Evolutionary conservation across 2,888 invertebrate genomes (phyloP).

Genomic region (Eupithecia centaureata): DNA sequence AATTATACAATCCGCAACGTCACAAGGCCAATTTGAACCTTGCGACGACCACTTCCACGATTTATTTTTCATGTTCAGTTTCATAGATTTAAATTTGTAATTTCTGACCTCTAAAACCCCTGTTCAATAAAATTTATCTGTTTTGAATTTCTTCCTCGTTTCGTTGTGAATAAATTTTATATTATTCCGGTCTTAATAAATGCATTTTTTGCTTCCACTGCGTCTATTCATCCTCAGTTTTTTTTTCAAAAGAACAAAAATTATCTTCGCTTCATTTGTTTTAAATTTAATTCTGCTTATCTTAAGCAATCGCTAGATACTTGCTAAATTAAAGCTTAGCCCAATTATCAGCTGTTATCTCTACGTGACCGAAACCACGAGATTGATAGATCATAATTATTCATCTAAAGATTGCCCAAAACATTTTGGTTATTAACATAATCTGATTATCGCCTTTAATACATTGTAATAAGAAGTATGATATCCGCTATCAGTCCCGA

Average conservation of each 20-base stretch:
- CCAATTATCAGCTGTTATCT: constrained; percentile 59
- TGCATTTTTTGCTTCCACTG: background rate
- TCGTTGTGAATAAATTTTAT: background rate
- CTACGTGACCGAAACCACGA: constrained; percentile 64
- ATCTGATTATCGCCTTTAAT: constrained; percentile 29
- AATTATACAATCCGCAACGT: constrained; percentile 33
- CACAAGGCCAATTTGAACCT: constrained; percentile 44
- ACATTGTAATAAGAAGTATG: constrained; percentile 22
- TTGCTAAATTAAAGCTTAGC: background rate
- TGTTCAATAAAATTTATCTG: constrained; percentile 16
- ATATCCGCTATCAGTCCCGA: constrained; percentile 23
- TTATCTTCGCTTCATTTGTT: background rate
- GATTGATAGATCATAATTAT: constrained; percentile 40
- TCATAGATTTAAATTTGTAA: constrained; percentile 35
- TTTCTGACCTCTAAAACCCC: constrained; percentile 27
- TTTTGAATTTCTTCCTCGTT: constrained; percentile 12
- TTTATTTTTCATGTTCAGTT: constrained; percentile 26
- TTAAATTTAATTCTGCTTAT: background rate
- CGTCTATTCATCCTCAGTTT: background rate
- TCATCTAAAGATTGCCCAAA: constrained; percentile 27
- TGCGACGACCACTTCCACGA: constrained; percentile 36
- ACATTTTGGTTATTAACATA: constrained; percentile 13
- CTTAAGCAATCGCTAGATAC: background rate
- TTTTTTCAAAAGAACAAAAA: background rate
- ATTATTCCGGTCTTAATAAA: background rate